Conservation (phyloP, 1,140 invertebrate species). For the Zaprionus tsacasi region DNA sequence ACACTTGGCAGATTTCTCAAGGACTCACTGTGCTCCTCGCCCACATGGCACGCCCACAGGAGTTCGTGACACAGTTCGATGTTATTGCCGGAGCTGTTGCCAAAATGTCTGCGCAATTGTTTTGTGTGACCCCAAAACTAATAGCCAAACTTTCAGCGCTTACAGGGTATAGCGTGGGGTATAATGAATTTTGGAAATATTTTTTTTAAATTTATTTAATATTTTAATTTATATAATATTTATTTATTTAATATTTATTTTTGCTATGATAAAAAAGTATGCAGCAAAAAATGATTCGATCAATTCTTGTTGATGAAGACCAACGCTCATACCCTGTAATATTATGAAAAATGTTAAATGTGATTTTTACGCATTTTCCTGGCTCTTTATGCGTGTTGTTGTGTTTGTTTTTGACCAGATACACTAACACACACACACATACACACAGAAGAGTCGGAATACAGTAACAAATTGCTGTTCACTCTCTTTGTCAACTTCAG, state of each 20-base stretch:
- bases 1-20: conserved; percentile 36
- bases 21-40: conserved; percentile 23
- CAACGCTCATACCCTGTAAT: too few relatives aligned
- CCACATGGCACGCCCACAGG: conserved; percentile 25
- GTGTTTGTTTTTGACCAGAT: conserved; percentile 27
- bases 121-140: conserved; percentile 71
- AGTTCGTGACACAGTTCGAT: conserved; percentile 5
- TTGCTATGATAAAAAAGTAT: too few relatives aligned
- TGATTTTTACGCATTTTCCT: conserved; percentile 31
- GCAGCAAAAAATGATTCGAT: too few relatives aligned
- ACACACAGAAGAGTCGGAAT: neutral
- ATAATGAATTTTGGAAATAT: too few relatives aligned
- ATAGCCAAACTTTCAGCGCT: conserved; percentile 62
- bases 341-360: too few relatives aligned
- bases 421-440: conserved; percentile 18
- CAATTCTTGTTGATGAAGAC: too few relatives aligned
- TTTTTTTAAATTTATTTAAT: too few relatives aligned
- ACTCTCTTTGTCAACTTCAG: conserved; percentile 51
- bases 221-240: too few relatives aligned
- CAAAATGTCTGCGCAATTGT: conserved; percentile 70
- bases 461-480: conserved; percentile 33
- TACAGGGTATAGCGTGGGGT: conserved; percentile 6
- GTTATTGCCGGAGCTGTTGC: conserved; percentile 50
- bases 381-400: conserved; percentile 43
- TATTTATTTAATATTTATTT: too few relatives aligned